These are phyloP conservation scores for Abramis brama DNA, from an alignment of 2,113 vertebrate genomes.

Conservation along the genomic window DNA sequence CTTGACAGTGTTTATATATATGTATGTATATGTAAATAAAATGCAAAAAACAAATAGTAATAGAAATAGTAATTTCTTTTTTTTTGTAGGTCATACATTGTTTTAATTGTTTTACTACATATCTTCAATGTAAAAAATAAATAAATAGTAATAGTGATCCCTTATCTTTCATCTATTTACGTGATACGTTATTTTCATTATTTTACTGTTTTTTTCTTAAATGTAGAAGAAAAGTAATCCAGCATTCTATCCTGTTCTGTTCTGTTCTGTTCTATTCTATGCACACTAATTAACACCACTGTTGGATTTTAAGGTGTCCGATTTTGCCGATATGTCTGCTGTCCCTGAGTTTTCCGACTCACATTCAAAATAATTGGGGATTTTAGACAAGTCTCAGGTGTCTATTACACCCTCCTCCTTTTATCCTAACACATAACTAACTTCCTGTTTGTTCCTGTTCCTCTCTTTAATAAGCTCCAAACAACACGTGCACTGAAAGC, in stretches of 20 bases:
- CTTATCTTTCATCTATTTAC: neutral
- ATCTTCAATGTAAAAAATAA: neutral
- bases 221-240: neutral
- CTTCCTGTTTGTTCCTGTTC: neutral
- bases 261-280: no score
- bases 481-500: conserved; percentile 80
- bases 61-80: no score
- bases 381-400: neutral
- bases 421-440: neutral
- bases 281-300: neutral
- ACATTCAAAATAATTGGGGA: neutral
- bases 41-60: no score
- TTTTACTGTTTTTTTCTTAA: neutral
- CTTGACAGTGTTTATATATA: neutral
- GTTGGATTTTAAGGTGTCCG: neutral
- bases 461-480: conserved; percentile 36
- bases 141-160: neutral
- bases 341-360: neutral
- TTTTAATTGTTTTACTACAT: neutral
- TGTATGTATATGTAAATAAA: neutral
- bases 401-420: neutral
- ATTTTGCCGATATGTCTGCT: neutral
- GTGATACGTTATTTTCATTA: neutral
- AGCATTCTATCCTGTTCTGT: neutral
- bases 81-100: neutral